Evolutionary conservation across 2,797 vertebrate species (phyloP), one percentile per base, ranked within the genome.

Genomic region (Sus cebifrons): DNA sequence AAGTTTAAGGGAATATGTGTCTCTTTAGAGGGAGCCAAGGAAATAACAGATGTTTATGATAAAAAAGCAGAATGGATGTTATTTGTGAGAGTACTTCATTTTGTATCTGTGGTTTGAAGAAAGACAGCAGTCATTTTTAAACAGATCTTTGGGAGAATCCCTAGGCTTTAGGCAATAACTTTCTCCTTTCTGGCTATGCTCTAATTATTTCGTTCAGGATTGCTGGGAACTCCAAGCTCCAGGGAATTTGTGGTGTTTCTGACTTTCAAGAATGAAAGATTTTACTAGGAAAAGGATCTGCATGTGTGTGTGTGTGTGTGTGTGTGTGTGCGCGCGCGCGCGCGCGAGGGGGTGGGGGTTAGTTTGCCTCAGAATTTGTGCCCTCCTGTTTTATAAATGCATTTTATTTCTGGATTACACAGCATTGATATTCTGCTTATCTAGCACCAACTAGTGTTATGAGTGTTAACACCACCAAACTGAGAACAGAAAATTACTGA

Each of bases 381-480:
- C 27, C n/a, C 64, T 95, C 25, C 91, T 92, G 64, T 89, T 95
- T 32, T 20, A 3, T 83, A 77, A 84, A 79, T 89, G 54, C 17
- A 36, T 82, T 91, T 86, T 79, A 32, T 40, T 77, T 86, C 89
- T 89, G 62, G 88, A 68, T 62, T 83, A 52, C 5, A 64, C 14
- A 86, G 60, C 58, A 54, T 9, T 58, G 32, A 71, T 89, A 70
- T 64, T 36, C 86, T 92, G 83, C 67, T 96, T 93, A 92, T 96
- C 95, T 96, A 95, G 86, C 95, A 91, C 97, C 96, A 97, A 91
- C 97, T 97, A 98, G 93, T 96, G 93, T 98, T 96, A 36, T 20
- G 8, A 94, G 86, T 89, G 86, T 89, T 96, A 96, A 97, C 60
- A 94, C 36, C 94, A 93, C 77, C 91, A 87, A 58, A 87, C 36